Evolutionary conservation across 2,888 invertebrate genomes (phyloP).

Genomic region (Luperina testacea): DNA sequence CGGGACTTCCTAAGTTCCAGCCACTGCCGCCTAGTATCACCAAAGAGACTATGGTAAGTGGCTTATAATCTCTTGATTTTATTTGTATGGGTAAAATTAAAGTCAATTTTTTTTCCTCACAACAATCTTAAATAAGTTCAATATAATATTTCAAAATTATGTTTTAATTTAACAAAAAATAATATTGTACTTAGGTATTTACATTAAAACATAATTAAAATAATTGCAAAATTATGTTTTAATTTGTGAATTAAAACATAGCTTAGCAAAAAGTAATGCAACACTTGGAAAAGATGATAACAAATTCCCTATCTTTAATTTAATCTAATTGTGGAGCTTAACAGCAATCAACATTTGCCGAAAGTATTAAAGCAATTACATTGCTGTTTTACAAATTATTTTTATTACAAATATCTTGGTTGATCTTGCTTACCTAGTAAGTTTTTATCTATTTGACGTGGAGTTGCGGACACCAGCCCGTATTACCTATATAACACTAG

Average conservation of each 20-base stretch:
- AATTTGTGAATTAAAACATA: too few relatives aligned
- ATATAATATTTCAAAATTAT: too few relatives aligned
- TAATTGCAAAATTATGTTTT: background rate
- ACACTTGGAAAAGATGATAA: constrained; percentile 28
- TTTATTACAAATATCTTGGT: constrained; percentile 4
- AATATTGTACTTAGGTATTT: background rate
- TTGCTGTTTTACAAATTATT: constrained; percentile 22
- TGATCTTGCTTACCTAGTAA: constrained; percentile 1
- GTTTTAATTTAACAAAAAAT: background rate
- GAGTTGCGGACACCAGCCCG: too few relatives aligned
- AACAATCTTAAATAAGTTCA: background rate
- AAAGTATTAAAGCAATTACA: constrained; percentile 30
- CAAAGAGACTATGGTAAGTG: constrained; percentile 94
- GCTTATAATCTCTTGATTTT: background rate
- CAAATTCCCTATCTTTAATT: constrained; percentile 24
- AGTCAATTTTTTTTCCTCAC: background rate
- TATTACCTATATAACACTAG: too few relatives aligned
- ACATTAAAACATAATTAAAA: background rate
- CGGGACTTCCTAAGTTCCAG: constrained; percentile 92
- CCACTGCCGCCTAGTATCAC: constrained; percentile 94
- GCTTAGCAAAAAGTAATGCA: background rate
- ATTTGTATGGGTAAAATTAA: background rate
- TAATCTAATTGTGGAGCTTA: constrained; percentile 41
- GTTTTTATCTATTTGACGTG: constrained; percentile 1
- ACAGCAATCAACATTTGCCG: constrained; percentile 13